Conservation (phyloP, 2,888 invertebrate species). For the Eumerus sabulonum region DNA sequence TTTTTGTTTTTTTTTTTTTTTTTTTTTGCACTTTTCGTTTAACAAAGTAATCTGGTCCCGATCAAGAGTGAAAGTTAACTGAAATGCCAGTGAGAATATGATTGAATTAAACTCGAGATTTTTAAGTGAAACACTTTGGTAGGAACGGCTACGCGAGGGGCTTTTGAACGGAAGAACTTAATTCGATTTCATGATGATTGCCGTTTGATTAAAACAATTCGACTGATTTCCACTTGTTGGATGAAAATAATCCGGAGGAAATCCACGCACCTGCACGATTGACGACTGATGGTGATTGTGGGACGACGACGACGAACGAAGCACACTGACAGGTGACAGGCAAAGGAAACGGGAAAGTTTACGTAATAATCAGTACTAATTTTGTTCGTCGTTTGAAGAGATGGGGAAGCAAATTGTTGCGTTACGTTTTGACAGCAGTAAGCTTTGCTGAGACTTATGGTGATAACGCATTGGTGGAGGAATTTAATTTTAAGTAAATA, state of each 20-base stretch:
- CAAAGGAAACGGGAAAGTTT: constrained; percentile 46
- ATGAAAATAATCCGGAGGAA: constrained; percentile 69
- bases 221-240: constrained; percentile 70
- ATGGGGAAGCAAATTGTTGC: not conserved
- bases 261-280: constrained; percentile 52
- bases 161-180: constrained; percentile 55
- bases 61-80: constrained; percentile 70
- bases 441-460: not conserved
- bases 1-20: constrained; percentile 10
- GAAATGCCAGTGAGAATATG: constrained; percentile 44
- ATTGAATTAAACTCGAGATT: constrained; percentile 40
- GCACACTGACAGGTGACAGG: too few species aligned
- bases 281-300: too few species aligned
- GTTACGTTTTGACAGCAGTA: constrained; percentile 28
- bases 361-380: constrained; percentile 21
- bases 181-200: constrained; percentile 10
- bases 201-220: constrained; percentile 48
- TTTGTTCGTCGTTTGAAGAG: not conserved
- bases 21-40: not conserved
- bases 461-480: not conserved
- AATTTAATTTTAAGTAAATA: too few species aligned
- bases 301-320: constrained; percentile 10
- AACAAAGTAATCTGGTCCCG: not conserved
- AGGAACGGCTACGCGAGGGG: constrained; percentile 66
- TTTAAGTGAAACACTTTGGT: constrained; percentile 61